Percentiles rank a stretch among this genome's conserved stretches.
phyloP scores from a whole-genome alignment of 2,888 invertebrate genomes.

The Lasioglossum oenotherae region DNA sequence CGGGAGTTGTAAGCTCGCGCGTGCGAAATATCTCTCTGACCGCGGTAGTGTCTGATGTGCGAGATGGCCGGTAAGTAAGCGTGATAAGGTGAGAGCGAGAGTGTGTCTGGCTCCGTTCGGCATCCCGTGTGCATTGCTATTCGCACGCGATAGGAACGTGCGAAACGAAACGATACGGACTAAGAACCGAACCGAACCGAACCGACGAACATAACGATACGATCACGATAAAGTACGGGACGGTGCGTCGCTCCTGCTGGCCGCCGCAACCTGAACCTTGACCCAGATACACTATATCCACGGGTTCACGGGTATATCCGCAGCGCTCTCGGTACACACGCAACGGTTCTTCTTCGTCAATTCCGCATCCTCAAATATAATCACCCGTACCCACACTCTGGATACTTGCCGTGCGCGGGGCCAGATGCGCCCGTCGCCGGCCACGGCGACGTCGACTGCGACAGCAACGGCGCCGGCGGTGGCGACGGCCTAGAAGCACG shows the following conservation, averaged over 20 bases:
- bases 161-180: slow-evolving; percentile 19
- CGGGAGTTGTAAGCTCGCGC: slow-evolving; percentile 52
- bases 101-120: slow-evolving; percentile 30
- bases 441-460: slow-evolving; percentile 70
- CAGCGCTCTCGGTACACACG: slow-evolving; percentile 58
- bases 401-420: slow-evolving; percentile 74
- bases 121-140: slow-evolving; percentile 25
- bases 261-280: slow-evolving; percentile 73
- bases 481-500: slow-evolving; percentile 77
- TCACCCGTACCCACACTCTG: slow-evolving; percentile 61
- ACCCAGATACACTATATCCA: slow-evolving; percentile 70
- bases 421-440: slow-evolving; percentile 80
- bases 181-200: slow-evolving; percentile 7
- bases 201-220: slow-evolving; percentile 9
- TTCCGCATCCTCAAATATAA: slow-evolving; percentile 67
- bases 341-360: slow-evolving; percentile 59
- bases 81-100: slow-evolving; percentile 21
- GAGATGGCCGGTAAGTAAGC: slow-evolving; percentile 80
- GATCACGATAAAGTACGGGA: slow-evolving; percentile 23
- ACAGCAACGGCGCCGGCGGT: slow-evolving; percentile 69
- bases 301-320: slow-evolving; percentile 70
- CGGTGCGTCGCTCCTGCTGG: slow-evolving; percentile 60
- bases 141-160: slow-evolving; percentile 29
- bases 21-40: slow-evolving; percentile 52
- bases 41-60: slow-evolving; percentile 63